Evolutionary conservation across 2,888 invertebrate species (phyloP), one percentile per base, ranked within the genome.

Genomic region (Himalopsyche anomala): DNA sequence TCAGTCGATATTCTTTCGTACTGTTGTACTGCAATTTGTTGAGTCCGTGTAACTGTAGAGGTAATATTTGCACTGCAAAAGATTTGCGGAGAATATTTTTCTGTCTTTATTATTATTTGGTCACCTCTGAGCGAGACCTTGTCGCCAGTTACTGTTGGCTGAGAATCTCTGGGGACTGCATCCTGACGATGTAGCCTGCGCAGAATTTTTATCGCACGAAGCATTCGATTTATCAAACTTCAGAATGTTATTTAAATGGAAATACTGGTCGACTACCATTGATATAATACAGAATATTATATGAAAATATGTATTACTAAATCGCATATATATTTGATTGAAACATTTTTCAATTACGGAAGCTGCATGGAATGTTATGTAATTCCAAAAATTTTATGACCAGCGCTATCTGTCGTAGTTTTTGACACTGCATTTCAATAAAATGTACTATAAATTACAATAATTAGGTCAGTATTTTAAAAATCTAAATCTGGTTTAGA

Each of bases 71-170:
- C 74, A 74, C 36, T 36, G 74, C 36, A 36, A 36, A 38, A 74
- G 36, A 9, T 74, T 36, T 38, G 12, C 4, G 74, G 36, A 74
- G 74, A 28, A 12, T 74, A 74, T 74, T 74, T 74, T 74, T 36
- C 36, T 74, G 74, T 36, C 74, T 74, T 74, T 74, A 74, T 74
- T 74, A 74, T 74, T 74, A 74, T 74, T 28, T 38, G 74, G 74
- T 74, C 74, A 38, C 74, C 74, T 36, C 74, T 15, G 74, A 2
- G 36, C 36, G 36, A 74, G 74, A 36, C 74, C 74, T 74, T 74
- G 36, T 38, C 74, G 36, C 15, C 74, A 15, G 74, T 74, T 2
- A 36, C 74, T 74, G 74, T 74, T 36, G 36, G 74, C n/a, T 36
- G 74, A 38, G 36, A 12, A 2, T 11, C 74, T 36, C 74, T 36